phyloP scores from a whole-genome alignment of 2,113 vertebrate genomes.

The Sigmodon hispidus region DNA sequence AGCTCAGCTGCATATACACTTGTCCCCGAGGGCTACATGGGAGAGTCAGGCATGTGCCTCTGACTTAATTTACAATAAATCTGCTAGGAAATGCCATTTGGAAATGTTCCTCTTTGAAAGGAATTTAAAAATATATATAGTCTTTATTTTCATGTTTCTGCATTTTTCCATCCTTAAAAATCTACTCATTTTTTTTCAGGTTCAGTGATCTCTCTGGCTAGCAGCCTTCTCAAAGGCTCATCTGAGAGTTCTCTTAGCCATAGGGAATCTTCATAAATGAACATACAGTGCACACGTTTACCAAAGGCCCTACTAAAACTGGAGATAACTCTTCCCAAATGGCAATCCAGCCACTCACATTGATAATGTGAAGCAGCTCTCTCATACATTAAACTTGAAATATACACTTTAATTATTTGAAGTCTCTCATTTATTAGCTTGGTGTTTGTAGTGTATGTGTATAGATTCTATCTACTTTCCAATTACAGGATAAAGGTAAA shows the following conservation, averaged over 20 bases:
- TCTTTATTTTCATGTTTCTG: neutral
- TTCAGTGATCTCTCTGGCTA: neutral
- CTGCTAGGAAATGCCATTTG: slow-evolving; percentile 11
- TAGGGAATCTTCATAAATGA: neutral
- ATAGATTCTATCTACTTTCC: neutral
- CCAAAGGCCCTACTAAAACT: neutral
- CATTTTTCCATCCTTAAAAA: neutral
- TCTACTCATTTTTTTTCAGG: slow-evolving; percentile 1
- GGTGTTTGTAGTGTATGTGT: neutral
- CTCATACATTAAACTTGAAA: neutral
- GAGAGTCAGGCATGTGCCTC: neutral
- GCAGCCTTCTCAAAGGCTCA: neutral
- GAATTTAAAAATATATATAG: neutral
- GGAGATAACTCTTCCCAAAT: neutral
- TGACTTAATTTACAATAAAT: neutral
- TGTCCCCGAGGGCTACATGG: neutral
- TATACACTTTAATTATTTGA: neutral
- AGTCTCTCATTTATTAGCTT: neutral
- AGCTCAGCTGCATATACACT: fast-evolving
- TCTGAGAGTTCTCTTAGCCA: neutral
- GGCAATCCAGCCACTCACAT: neutral
- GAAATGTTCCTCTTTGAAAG: neutral
- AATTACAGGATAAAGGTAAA: neutral
- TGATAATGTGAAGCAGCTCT: neutral
- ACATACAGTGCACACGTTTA: neutral